Conservation (phyloP, 1,140 invertebrate species). For the Drosophila lowei region DNA sequence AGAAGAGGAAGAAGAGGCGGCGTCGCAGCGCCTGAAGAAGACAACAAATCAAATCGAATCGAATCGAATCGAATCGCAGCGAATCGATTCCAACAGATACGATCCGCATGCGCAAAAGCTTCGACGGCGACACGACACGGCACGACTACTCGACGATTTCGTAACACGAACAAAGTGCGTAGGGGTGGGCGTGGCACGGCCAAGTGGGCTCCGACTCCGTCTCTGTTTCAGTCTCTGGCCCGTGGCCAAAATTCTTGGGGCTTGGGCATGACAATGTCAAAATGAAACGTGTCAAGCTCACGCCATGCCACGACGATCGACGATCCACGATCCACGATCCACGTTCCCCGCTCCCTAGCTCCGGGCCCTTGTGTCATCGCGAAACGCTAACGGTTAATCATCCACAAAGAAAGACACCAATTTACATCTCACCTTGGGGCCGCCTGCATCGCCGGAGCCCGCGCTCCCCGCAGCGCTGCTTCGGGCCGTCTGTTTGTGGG, state of each 20-base stretch:
- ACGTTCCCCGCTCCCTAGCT: not conserved
- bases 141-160: conserved; percentile 29
- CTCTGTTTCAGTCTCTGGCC: conserved; percentile 21
- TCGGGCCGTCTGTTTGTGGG: too few species aligned
- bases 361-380: conserved; percentile 49
- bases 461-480: too few species aligned
- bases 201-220: not conserved
- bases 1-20: conserved; percentile 5
- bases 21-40: conserved; percentile 3
- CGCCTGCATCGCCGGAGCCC: conserved; percentile 37
- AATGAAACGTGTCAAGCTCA: conserved; percentile 63
- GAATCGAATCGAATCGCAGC: too few species aligned
- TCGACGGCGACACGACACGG: conserved; percentile 7
- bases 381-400: conserved; percentile 53
- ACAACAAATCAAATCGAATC: too few species aligned
- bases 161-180: conserved; percentile 28
- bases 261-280: conserved; percentile 65
- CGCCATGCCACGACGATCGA: not conserved
- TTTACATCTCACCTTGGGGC: conserved; percentile 71
- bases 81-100: conserved; percentile 3
- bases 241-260: conserved; percentile 62
- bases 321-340: not conserved
- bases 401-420: conserved; percentile 32
- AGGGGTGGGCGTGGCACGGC: conserved; percentile 12
- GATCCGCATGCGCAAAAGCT: conserved; percentile 68